Evolutionary conservation across 2,797 vertebrate genomes (phyloP), one percentile per base, ranked within the genome.

Genomic region (Dipus sagitta): DNA sequence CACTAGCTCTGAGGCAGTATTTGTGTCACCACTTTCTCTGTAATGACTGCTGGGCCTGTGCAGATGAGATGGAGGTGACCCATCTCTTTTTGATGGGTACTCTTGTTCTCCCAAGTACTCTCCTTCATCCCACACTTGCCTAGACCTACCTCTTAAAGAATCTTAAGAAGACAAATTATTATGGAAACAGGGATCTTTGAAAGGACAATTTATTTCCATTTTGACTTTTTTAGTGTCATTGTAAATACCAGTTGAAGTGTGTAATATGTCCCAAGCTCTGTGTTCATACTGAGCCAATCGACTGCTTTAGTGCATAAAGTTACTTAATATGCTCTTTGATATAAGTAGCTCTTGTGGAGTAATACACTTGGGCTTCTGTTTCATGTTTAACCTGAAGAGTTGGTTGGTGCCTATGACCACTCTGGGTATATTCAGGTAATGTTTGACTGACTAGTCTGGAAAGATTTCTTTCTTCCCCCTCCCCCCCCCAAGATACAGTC

Each of bases 151-250:
- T 11, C 47, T 58, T 58, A 58, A 58, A 58, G 54, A 68, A 62
- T 92, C 75, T 80, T 72, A 72, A 74, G 88, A 93, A 86, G n/a
- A 80, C 70, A n/a, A 90, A 42, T 82, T 71, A 67, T 86, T 23
- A 67, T 83, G 26, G 81, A 92, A 72, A 60, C n/a, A 62, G 54
- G 14, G 13, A 17, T 58, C 54, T 58, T 58, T 58, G 54, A 58
- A 58, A 74, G 38, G 26, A 47, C 28, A 71, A 67, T 85, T 90
- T 78, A 62, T 93, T 90, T 83, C 70, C 8, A 75, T 34, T n/a
- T 87, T 64, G 77, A 77, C 52, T 64, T 80, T 95, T 85, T 65
- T 21, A 67, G 68, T 65, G 42, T 82, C 79, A 20, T 70, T 86
- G 24, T 83, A 74, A 76, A 72, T 89, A 72, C 89, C 70, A 79